A percentile compares a stretch with the other conserved stretches of the same genome.
Evolutionary conservation across 2,113 vertebrate genomes (phyloP).

Genomic region (Apus apus): DNA sequence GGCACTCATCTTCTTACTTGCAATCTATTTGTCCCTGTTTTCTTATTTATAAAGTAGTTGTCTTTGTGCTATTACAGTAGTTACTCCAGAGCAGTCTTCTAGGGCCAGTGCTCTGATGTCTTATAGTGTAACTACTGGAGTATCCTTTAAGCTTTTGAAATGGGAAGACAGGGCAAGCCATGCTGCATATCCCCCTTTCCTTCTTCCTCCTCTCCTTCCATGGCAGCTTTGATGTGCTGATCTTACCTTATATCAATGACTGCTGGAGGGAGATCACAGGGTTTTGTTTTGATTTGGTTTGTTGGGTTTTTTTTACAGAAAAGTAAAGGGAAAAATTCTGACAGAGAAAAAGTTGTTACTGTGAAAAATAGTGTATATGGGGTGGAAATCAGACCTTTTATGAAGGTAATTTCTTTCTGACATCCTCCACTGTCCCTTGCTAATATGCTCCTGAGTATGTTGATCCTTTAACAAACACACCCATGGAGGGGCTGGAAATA

Average conservation of each 20-base stretch:
- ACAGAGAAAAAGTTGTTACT: not conserved
- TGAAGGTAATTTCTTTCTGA: not conserved
- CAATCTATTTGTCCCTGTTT: not conserved
- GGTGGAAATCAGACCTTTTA: not conserved
- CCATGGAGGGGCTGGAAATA: not conserved
- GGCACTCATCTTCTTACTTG: not conserved
- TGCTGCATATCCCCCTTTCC: not conserved
- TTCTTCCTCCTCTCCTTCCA: not conserved
- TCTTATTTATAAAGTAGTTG: not conserved
- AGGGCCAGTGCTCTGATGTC: not conserved
- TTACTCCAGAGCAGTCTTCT: not conserved
- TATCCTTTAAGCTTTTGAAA: not conserved
- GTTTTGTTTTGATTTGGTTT: not conserved
- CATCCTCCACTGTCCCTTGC: not conserved
- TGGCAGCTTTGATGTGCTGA: not conserved
- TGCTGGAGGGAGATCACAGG: not conserved
- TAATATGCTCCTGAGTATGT: not conserved
- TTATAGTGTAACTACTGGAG: not conserved
- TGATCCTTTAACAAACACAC: not conserved
- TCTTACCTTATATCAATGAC: not conserved
- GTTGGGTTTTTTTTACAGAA: not conserved
- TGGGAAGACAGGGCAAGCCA: fast-evolving
- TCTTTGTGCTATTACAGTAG: not conserved
- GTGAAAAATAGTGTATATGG: not conserved
- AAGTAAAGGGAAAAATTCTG: not conserved